Conservation (phyloP, 2,113 vertebrate species). For the Silurus meridionalis region DNA sequence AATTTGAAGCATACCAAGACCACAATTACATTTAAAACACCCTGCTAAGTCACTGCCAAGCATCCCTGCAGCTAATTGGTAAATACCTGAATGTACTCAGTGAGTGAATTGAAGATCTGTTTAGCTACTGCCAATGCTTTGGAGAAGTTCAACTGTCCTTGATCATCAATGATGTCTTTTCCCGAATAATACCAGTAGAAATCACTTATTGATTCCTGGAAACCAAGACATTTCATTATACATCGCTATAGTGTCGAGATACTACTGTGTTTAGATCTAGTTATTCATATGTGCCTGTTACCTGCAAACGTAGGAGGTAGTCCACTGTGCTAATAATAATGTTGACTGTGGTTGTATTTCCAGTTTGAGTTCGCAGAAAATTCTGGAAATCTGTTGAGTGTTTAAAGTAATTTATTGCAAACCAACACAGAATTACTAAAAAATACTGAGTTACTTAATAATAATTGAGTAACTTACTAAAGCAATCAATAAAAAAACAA, state of each 20-base stretch:
- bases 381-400: conserved; percentile 90
- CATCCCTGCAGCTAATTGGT: not conserved
- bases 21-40: not conserved
- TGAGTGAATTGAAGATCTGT: conserved; percentile 98
- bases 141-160: conserved; percentile 93
- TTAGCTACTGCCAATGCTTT: conserved; percentile 93
- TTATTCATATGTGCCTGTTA: conserved; percentile 50
- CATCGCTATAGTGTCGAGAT: not conserved
- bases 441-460: not conserved
- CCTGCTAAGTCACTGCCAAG: not conserved
- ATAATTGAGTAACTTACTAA: not conserved
- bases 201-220: conserved; percentile 96
- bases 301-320: conserved; percentile 95
- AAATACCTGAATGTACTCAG: conserved; percentile 85
- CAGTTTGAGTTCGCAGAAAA: conserved; percentile 94
- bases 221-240: conserved; percentile 35
- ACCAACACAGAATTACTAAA: not conserved
- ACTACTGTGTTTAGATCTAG: not conserved
- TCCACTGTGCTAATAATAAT: conserved; percentile 98
- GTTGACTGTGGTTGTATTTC: conserved; percentile 96
- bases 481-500: not conserved
- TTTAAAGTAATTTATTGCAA: not conserved
- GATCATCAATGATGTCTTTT: conserved; percentile 93
- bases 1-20: not conserved
- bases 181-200: conserved; percentile 99